These are phyloP conservation scores for Habropoda laboriosa DNA, from an alignment of 1,140 invertebrate genomes.

Conservation along the genomic window DNA sequence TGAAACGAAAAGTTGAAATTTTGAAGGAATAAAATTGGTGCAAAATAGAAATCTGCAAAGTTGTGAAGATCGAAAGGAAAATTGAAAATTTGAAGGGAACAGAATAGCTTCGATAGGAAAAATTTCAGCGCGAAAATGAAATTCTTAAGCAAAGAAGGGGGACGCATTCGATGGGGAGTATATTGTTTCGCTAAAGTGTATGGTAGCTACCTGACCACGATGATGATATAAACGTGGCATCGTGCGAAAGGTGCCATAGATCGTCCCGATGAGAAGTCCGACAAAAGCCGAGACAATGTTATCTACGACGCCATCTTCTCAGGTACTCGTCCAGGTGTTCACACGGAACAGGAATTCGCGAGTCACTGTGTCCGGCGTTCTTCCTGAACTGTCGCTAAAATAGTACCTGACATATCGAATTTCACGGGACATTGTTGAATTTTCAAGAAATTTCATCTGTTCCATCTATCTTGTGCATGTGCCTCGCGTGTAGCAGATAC, in stretches of 20 bases:
- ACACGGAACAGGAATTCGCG: constrained; percentile 71
- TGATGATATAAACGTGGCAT: constrained; percentile 65
- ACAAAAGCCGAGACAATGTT: constrained; percentile 69
- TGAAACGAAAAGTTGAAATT: too few relatives aligned
- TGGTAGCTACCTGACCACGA: constrained; percentile 52
- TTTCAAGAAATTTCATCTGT: neutral
- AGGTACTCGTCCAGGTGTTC: constrained; percentile 65
- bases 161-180: neutral
- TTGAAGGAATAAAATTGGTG: too few relatives aligned
- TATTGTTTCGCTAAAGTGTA: constrained; percentile 1
- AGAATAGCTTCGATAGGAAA: too few relatives aligned
- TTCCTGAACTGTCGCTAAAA: constrained; percentile 7
- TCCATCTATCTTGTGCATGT: neutral
- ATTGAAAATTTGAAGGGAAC: neutral
- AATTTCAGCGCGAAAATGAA: too few relatives aligned
- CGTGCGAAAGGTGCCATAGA: constrained; percentile 62
- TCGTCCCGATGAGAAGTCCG: constrained; percentile 51
- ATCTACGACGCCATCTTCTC: constrained; percentile 66
- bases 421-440: neutral
- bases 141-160: neutral
- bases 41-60: too few relatives aligned
- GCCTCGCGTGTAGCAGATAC: too few relatives aligned
- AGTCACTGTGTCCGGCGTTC: constrained; percentile 41
- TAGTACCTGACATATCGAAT: neutral
- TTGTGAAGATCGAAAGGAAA: too few relatives aligned